These are phyloP conservation scores for Notocelia uddmanniana DNA, from an alignment of 2,888 invertebrate genomes.

Conservation along the genomic window DNA sequence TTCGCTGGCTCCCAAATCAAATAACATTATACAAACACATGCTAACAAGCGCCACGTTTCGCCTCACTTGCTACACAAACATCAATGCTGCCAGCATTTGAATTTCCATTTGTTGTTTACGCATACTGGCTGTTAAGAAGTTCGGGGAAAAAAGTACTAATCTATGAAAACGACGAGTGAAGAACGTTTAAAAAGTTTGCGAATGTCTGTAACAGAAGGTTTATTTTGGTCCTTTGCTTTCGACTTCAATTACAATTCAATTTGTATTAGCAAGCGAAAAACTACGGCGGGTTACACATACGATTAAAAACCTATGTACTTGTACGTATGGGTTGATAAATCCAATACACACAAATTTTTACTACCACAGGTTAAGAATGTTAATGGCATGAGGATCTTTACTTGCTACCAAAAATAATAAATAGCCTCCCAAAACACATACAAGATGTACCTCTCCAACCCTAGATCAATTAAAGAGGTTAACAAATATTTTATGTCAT, in stretches of 20 bases:
- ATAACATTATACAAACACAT: constrained; percentile 1
- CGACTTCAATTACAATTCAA: not conserved
- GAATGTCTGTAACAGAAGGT: not conserved
- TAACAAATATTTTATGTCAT: too few species aligned
- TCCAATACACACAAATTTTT: too few species aligned
- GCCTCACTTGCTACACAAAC: constrained; percentile 13
- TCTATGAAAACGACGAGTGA: not conserved
- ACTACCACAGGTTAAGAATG: too few species aligned
- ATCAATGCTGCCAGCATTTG: constrained; percentile 17
- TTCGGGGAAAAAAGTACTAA: not conserved
- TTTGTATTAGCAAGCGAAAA: not conserved
- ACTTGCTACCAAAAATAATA: too few species aligned
- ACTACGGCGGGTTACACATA: too few species aligned
- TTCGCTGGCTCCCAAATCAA: constrained; percentile 11
- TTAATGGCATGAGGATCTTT: too few species aligned
- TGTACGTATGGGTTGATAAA: too few species aligned
- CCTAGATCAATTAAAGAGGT: too few species aligned
- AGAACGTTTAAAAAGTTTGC: not conserved
- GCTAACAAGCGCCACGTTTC: constrained; percentile 14
- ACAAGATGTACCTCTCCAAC: too few species aligned
- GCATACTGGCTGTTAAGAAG: constrained; percentile 23
- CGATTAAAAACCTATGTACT: too few species aligned
- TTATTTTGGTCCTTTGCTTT: not conserved
- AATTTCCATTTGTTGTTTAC: constrained; percentile 21
- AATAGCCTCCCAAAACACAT: too few species aligned